Evolutionary conservation across 2,113 vertebrate species (phyloP).

Genomic region (Ariopsis seemanni): DNA sequence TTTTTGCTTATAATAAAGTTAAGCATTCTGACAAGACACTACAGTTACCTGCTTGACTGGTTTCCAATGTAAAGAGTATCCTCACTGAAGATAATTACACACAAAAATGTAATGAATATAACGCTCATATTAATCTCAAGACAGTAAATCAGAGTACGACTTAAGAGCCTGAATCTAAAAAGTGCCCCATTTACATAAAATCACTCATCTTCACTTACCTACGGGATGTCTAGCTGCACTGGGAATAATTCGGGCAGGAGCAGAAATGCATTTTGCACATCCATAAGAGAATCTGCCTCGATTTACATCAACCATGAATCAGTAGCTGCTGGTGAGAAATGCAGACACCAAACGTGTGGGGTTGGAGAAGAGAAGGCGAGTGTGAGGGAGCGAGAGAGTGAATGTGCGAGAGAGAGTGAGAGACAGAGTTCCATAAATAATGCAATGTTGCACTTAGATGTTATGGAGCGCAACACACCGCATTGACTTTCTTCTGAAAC

Average conservation of each 20-base stretch:
- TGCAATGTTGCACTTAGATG: background rate
- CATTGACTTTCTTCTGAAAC: background rate
- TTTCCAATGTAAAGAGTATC: background rate
- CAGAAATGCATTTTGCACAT: constrained; percentile 11
- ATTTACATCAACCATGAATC: constrained; percentile 11
- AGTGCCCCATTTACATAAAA: background rate
- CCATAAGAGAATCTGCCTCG: background rate
- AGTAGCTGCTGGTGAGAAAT: constrained; percentile 23
- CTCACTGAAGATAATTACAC: background rate
- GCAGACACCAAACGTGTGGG: constrained; percentile 16
- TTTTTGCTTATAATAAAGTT: background rate
- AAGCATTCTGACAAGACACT: background rate
- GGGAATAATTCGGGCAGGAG: background rate
- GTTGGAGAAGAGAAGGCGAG: background rate
- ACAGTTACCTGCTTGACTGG: constrained; percentile 1
- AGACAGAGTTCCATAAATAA: background rate
- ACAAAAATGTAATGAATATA: background rate
- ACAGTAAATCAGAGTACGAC: background rate
- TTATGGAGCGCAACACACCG: background rate
- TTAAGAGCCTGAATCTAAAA: background rate
- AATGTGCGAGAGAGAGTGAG: background rate
- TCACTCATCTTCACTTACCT: constrained; percentile 6
- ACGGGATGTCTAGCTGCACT: background rate
- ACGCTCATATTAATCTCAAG: background rate
- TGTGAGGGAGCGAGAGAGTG: background rate